Evolutionary conservation across 2,113 vertebrate species (phyloP).

Genomic region (Lophura nycthemera): DNA sequence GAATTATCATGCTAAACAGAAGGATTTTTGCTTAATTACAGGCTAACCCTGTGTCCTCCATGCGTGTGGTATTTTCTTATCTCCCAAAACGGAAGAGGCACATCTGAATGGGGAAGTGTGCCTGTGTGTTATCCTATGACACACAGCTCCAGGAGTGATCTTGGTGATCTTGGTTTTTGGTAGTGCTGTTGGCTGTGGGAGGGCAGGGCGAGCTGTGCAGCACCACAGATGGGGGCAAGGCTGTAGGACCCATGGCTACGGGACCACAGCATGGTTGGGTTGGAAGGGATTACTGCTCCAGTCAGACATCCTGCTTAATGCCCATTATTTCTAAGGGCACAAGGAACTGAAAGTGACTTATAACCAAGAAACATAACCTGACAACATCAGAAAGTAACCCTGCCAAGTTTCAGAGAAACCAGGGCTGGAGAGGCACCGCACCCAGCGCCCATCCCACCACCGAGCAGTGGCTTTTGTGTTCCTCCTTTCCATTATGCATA

Average conservation of each 20-base stretch:
- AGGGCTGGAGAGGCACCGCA: not conserved
- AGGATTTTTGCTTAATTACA: slow-evolving; percentile 53
- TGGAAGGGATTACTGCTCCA: not conserved
- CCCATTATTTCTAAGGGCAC: not conserved
- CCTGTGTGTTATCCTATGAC: not conserved
- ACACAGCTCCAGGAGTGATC: not conserved
- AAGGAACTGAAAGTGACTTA: not conserved
- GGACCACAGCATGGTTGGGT: too few species aligned
- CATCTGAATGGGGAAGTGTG: not conserved
- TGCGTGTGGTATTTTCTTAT: slow-evolving; percentile 25
- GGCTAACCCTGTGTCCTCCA: slow-evolving; percentile 46
- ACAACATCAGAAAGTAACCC: not conserved
- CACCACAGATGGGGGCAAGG: not conserved
- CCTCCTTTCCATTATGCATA: slow-evolving; percentile 73
- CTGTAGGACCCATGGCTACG: too few species aligned
- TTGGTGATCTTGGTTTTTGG: fast-evolving
- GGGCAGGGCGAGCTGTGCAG: not conserved
- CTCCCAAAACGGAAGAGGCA: slow-evolving; percentile 7
- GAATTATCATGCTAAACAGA: not conserved
- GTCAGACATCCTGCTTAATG: fast-evolving
- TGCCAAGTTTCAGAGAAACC: not conserved
- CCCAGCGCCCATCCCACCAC: not conserved
- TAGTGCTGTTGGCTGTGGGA: not conserved
- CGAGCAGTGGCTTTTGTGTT: slow-evolving; percentile 38
- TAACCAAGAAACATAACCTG: not conserved